Percentiles rank a stretch among this genome's conserved stretches.
Evolutionary conservation across 2,797 vertebrate species (phyloP).

Genomic region (Epinephelus coioides): DNA sequence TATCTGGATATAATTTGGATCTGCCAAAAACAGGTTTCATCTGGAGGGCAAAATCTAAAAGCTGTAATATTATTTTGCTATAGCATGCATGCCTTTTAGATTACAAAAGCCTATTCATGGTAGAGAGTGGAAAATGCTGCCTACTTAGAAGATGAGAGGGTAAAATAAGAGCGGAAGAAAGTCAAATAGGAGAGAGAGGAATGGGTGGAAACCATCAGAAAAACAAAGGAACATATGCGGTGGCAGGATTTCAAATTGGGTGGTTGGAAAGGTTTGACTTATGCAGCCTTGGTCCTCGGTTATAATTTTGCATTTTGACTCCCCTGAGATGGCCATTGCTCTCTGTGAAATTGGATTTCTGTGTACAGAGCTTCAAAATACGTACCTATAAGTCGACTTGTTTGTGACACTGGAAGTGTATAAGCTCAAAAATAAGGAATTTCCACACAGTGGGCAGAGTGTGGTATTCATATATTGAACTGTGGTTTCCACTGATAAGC

Average conservation of each 20-base stretch:
- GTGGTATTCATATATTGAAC: conserved; percentile 56
- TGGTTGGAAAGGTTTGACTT: conserved; percentile 54
- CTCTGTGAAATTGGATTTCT: conserved; percentile 66
- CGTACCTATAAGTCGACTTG: conserved; percentile 44
- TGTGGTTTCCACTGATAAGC: conserved; percentile 55
- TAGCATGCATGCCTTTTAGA: neutral
- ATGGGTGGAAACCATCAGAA: conserved; percentile 28
- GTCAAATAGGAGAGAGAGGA: neutral
- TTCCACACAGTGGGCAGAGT: conserved; percentile 23
- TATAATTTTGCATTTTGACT: conserved; percentile 64
- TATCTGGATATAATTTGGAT: too few relatives aligned
- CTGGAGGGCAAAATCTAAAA: neutral
- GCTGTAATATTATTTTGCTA: neutral
- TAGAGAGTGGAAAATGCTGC: neutral
- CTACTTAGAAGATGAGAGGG: conserved; percentile 36
- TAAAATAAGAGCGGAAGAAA: conserved; percentile 9
- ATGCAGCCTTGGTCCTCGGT: conserved; percentile 35
- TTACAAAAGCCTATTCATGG: conserved; percentile 8
- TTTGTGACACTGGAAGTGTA: conserved; percentile 45
- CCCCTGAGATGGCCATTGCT: conserved; percentile 38
- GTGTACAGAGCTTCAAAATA: conserved; percentile 42
- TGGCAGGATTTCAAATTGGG: conserved; percentile 53
- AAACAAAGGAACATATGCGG: conserved; percentile 47
- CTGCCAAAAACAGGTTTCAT: too few relatives aligned
- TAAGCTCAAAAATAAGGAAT: conserved; percentile 42